These are phyloP conservation scores for Pollenia angustigena DNA, from an alignment of 2,888 invertebrate genomes.

Conservation along the genomic window DNA sequence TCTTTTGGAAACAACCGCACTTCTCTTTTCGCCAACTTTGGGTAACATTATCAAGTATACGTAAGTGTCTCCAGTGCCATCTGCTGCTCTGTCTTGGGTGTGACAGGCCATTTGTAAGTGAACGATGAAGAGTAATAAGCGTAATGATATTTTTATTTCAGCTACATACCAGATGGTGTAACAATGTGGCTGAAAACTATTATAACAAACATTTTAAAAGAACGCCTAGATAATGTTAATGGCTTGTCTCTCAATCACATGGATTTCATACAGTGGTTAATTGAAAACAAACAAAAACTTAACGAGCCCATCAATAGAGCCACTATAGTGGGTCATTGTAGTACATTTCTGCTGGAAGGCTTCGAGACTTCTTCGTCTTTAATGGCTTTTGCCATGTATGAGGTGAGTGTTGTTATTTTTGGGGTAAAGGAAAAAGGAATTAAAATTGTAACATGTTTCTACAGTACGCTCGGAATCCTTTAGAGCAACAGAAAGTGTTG, in stretches of 20 bases:
- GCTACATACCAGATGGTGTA: conserved; percentile 77
- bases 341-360: conserved; percentile 79
- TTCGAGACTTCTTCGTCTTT: conserved; percentile 80
- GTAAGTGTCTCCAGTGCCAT: conserved; percentile 69
- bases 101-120: background rate
- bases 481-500: conserved; percentile 75
- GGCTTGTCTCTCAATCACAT: background rate
- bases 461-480: conserved; percentile 74
- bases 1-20: conserved; percentile 76
- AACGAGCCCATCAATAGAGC: conserved; percentile 73
- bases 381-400: conserved; percentile 78
- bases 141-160: conserved; percentile 54
- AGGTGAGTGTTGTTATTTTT: conserved; percentile 70
- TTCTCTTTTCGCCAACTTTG: conserved; percentile 78
- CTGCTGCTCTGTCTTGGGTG: background rate
- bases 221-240: conserved; percentile 51
- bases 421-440: background rate
- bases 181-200: conserved; percentile 77
- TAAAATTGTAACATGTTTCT: background rate
- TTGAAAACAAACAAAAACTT: conserved; percentile 74
- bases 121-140: background rate
- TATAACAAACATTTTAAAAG: conserved; percentile 71
- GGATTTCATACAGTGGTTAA: conserved; percentile 78
- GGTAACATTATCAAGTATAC: conserved; percentile 76
- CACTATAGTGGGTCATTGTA: conserved; percentile 77